Base-by-base conservation (phyloP, 2,797 vertebrate genomes). In the Myripristis jacobus region DNA sequence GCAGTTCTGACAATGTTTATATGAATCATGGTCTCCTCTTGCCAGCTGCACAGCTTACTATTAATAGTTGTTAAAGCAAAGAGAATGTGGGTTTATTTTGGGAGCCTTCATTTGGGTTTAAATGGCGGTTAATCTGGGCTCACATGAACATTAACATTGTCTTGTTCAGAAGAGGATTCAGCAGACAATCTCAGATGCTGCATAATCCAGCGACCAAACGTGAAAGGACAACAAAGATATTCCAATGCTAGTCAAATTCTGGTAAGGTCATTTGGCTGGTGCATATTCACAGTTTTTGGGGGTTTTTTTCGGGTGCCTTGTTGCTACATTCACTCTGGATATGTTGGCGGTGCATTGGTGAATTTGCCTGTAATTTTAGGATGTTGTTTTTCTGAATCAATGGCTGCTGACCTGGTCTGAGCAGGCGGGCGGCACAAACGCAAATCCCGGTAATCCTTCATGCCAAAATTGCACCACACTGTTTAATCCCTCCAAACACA, bases 41-140 rank as follows among this genome's bases (percentile, higher is more conserved):
- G 57, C 79, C 82, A 88, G 85, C 83, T 86, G 84, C 77, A 81
- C 81, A 57, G 38, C 80, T 55, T 63, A 64, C 83, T 89, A 84
- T 85, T 81, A 67, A 88, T 88, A 79, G 71, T 68, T 71, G 72
- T 81, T 85, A 71, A 77, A 75, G 76, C 62, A 65, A 81, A 68
- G 50, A 44, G 22, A 25, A 82, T 77, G 70, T 44, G 25, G 67
- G 63, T 27, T 74, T 80, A 81, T 81, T 85, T 78, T 1, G 12
- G 67, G 27, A 66, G 55, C 57, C 68, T 67, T 83, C 73, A 83
- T 82, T 86, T 85, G 54, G 22, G 60, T 80, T 79, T 84, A 81
- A 81, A 86, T 86, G 73, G 46, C 64, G 46, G 57, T 75, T 89
- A 88, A 90, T 89, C 83, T 79, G 69, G 48, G 51, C 51, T 67